phyloP scores from a whole-genome alignment of 2,113 vertebrate species.

The Panthera tigris region DNA sequence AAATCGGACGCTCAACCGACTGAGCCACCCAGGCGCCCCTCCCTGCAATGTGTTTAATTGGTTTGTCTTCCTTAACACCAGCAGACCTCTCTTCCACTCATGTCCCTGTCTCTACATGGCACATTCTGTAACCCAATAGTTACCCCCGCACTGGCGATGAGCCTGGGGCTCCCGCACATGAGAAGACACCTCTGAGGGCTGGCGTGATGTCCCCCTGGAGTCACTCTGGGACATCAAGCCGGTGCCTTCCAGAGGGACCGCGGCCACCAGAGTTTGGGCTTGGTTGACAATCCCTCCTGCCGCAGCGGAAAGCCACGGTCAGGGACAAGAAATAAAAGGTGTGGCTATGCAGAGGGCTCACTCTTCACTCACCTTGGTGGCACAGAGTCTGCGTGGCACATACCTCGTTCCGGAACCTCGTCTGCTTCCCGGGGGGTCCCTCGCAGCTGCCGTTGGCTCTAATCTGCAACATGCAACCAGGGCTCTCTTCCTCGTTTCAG shows the following conservation, averaged over 20 bases:
- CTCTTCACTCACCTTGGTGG: accelerated
- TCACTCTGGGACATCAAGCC: accelerated
- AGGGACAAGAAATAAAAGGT: accelerated
- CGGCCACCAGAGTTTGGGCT: accelerated
- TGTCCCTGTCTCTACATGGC: accelerated
- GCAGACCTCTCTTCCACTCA: not conserved
- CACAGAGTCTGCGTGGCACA: accelerated
- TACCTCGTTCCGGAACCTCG: accelerated
- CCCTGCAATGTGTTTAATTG: no score
- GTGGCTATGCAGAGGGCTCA: accelerated
- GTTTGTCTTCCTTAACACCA: not conserved
- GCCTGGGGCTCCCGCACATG: accelerated
- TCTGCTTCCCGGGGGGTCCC: not conserved
- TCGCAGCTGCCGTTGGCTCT: not conserved
- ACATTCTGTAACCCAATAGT: accelerated
- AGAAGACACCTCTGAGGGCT: accelerated
- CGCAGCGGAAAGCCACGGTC: not conserved
- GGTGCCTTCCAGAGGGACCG: no score
- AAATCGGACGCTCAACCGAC: no score
- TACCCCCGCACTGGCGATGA: accelerated
- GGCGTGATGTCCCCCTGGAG: accelerated
- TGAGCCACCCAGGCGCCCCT: no score
- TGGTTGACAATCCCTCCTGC: not conserved
- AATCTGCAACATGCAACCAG: accelerated
- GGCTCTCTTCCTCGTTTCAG: not conserved